Conservation (phyloP, 2,797 vertebrate species). For the Schizothorax lantsangensis region DNA sequence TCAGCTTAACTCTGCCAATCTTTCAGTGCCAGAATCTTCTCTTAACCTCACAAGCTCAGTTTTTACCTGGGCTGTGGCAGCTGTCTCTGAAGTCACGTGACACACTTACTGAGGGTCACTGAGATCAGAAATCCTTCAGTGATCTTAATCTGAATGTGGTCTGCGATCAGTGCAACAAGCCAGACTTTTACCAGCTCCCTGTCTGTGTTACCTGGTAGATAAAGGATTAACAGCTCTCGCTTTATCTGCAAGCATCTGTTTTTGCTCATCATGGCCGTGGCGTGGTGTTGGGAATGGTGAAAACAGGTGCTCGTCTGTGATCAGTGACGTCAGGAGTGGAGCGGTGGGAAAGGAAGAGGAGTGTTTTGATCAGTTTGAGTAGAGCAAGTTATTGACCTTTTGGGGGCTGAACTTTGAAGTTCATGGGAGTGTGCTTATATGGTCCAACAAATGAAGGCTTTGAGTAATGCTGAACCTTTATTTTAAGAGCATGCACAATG, state of each 20-base stretch:
- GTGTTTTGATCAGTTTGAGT: slow-evolving; percentile 1
- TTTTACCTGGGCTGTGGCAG: neutral
- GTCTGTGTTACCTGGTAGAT: slow-evolving; percentile 6
- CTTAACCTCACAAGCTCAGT: slow-evolving; percentile 27
- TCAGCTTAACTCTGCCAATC: neutral
- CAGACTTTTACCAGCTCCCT: neutral
- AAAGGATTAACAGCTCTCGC: slow-evolving; percentile 9
- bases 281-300: neutral
- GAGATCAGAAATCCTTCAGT: neutral
- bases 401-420: slow-evolving; percentile 18
- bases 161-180: slow-evolving; percentile 2
- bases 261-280: neutral
- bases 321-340: neutral
- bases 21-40: neutral
- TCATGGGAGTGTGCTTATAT: slow-evolving; percentile 2
- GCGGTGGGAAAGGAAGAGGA: neutral
- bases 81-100: slow-evolving; percentile 17
- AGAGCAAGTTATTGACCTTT: neutral
- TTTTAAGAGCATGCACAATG: slow-evolving; percentile 5
- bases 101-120: neutral
- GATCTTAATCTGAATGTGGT: neutral
- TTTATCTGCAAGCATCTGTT: slow-evolving; percentile 17
- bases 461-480: slow-evolving; percentile 12
- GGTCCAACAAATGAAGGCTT: neutral
- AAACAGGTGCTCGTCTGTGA: neutral